Evolutionary conservation across 92 coral and sea anemone genomes (phyloP).

Genomic region (Actinostola sp.): DNA sequence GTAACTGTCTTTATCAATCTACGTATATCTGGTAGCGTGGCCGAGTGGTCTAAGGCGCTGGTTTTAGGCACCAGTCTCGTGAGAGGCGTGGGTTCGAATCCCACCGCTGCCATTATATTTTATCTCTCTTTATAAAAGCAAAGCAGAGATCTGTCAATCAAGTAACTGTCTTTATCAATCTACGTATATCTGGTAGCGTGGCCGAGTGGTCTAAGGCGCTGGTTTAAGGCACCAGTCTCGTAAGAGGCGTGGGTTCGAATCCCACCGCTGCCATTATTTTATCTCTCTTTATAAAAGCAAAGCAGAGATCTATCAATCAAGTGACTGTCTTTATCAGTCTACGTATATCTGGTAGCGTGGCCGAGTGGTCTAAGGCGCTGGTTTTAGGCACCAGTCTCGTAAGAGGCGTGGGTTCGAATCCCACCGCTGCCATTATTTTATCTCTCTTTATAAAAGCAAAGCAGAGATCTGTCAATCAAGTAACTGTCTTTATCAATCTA

Average conservation of each 20-base stretch:
- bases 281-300: no score
- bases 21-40: slow-evolving; percentile 67
- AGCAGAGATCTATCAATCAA: no score
- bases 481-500: no score
- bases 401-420: slow-evolving; percentile 82
- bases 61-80: slow-evolving; percentile 85
- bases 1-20: no score
- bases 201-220: slow-evolving; percentile 94
- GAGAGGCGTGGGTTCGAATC: slow-evolving; percentile 86
- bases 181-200: slow-evolving; percentile 71
- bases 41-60: slow-evolving; percentile 89
- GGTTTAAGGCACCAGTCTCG: slow-evolving; percentile 51
- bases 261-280: slow-evolving; percentile 96
- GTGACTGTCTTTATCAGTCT: no score
- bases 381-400: slow-evolving; percentile 81
- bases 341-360: slow-evolving; percentile 65
- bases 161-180: no score
- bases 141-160: no score
- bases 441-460: no score
- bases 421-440: slow-evolving; percentile 68
- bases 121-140: no score
- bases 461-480: no score
- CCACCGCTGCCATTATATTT: slow-evolving; percentile 88
- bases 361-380: slow-evolving; percentile 85
- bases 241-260: slow-evolving; percentile 98